These are phyloP conservation scores for Salpingus planirostris DNA, from an alignment of 2,888 invertebrate genomes.

Conservation along the genomic window DNA sequence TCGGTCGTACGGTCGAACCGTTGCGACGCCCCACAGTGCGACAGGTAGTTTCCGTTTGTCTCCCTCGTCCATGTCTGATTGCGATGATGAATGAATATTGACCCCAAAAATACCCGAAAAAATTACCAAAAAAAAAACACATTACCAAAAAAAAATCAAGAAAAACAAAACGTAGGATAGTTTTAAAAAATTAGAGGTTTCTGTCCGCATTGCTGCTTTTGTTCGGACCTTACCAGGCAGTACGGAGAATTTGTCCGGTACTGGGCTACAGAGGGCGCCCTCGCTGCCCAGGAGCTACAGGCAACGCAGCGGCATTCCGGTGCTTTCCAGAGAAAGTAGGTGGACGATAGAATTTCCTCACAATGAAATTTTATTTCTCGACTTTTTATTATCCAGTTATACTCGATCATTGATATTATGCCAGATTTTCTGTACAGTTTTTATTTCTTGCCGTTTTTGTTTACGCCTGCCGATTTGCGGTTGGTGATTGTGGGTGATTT, in stretches of 20 bases:
- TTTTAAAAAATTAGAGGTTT: too few species aligned
- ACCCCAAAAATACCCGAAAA: too few species aligned
- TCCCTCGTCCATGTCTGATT: too few species aligned
- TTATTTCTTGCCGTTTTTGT: too few species aligned
- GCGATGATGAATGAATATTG: too few species aligned
- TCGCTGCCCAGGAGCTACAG: constrained; percentile 52
- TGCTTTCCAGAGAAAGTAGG: constrained; percentile 42
- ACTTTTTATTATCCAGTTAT: neutral
- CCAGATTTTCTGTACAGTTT: too few species aligned
- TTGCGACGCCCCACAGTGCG: constrained; percentile 35
- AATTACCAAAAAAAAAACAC: too few species aligned
- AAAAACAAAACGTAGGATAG: too few species aligned
- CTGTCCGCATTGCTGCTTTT: too few species aligned
- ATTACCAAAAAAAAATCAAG: too few species aligned
- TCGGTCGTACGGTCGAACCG: constrained; percentile 35
- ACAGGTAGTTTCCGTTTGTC: constrained; percentile 38
- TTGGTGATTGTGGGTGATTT: neutral
- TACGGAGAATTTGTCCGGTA: constrained; percentile 49
- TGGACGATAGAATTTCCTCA: too few species aligned
- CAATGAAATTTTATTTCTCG: neutral
- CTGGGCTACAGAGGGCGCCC: constrained; percentile 47
- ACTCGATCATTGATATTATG: neutral
- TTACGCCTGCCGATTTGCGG: too few species aligned
- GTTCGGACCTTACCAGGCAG: constrained; percentile 41
- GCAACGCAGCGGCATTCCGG: constrained; percentile 53